phyloP scores from a whole-genome alignment of 2,113 vertebrate genomes.

The Stigmatopora argus region DNA sequence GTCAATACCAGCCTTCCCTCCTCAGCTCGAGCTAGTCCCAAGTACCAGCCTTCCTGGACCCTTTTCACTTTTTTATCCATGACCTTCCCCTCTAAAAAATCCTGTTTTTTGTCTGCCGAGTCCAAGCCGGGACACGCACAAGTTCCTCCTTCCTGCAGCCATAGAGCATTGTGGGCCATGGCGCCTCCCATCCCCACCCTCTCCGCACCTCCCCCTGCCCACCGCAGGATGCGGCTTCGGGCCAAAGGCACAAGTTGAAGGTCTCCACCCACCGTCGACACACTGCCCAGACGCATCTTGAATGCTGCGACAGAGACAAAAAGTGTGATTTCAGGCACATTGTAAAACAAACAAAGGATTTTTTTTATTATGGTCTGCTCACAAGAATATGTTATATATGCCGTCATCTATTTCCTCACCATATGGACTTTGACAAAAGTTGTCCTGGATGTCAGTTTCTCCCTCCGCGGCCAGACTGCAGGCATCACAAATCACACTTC shows the following conservation, averaged over 20 bases:
- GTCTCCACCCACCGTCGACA: conserved; percentile 59
- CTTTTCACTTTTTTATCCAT: conserved; percentile 14
- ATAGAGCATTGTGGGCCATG: conserved; percentile 63
- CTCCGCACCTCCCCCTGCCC: conserved; percentile 53
- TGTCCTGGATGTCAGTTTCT: conserved; percentile 62
- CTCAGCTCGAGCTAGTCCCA: conserved; percentile 60
- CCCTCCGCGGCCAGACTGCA: conserved; percentile 63
- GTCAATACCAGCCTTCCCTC: conserved; percentile 65
- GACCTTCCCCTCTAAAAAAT: conserved; percentile 14
- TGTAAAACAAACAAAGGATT: conserved; percentile 19
- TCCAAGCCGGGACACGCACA: conserved; percentile 70
- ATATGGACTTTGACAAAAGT: conserved; percentile 67
- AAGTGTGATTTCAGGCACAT: conserved; percentile 22
- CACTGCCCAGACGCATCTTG: conserved; percentile 68
- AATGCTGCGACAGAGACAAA: conserved; percentile 58
- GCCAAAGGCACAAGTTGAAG: conserved; percentile 63
- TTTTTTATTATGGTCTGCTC: neutral
- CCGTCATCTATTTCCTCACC: conserved; percentile 50
- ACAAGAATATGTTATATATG: neutral
- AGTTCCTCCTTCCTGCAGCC: conserved; percentile 62
- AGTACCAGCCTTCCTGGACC: conserved; percentile 35
- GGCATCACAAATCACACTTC: conserved; percentile 62
- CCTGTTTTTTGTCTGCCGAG: conserved; percentile 10
- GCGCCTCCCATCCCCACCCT: conserved; percentile 56
- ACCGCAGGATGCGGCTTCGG: conserved; percentile 65